Conservation (phyloP, 2,113 vertebrate genomes). For the Malurus alboscapulatus region DNA sequence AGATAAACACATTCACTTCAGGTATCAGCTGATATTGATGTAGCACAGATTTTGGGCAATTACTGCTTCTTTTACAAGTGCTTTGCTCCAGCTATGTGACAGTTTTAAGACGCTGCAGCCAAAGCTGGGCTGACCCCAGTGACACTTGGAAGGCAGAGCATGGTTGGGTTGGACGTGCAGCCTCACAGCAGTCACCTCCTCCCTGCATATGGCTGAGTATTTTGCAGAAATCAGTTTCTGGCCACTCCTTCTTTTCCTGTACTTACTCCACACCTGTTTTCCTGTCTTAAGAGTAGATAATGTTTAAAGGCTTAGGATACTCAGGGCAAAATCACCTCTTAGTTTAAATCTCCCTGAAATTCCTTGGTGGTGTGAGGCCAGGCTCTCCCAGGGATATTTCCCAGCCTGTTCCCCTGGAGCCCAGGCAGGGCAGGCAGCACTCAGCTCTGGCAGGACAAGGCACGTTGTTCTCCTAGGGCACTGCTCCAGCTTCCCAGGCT, state of each 20-base stretch:
- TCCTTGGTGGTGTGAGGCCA: neutral
- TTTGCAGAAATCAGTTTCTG: neutral
- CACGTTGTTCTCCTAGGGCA: rapidly evolving
- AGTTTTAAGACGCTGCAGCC: neutral
- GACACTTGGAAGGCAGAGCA: neutral
- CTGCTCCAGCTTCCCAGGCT: neutral
- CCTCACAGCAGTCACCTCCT: neutral
- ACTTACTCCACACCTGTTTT: neutral
- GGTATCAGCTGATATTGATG: neutral
- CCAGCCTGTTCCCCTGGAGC: neutral
- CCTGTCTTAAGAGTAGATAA: neutral
- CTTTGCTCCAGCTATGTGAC: neutral
- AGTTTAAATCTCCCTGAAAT: neutral
- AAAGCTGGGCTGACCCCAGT: neutral
- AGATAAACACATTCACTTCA: neutral
- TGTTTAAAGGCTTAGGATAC: neutral
- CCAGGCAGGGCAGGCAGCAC: neutral
- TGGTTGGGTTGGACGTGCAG: neutral
- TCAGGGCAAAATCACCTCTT: neutral
- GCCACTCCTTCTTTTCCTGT: neutral
- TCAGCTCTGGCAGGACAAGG: neutral
- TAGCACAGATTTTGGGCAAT: neutral
- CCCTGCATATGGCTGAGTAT: neutral
- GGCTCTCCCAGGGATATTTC: neutral
- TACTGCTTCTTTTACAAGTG: neutral